Conservation (phyloP, 2,113 vertebrate genomes). For the Cynoglossus semilaevis region DNA sequence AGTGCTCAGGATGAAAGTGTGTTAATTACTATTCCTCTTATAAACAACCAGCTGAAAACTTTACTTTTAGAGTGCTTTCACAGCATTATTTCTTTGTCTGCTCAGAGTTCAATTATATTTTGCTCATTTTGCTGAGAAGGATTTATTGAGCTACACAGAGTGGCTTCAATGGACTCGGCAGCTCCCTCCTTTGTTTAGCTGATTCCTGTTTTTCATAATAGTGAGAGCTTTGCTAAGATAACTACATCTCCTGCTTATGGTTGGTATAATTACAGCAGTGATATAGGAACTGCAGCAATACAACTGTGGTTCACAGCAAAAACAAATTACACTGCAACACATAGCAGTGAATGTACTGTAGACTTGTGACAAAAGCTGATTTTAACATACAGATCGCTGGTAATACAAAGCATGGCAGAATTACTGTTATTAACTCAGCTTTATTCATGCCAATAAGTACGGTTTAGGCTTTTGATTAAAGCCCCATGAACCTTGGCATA, state of each 20-base stretch:
- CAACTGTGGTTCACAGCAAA: too few relatives aligned
- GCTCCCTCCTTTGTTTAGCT: constrained; percentile 28
- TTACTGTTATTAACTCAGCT: too few relatives aligned
- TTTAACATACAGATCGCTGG: too few relatives aligned
- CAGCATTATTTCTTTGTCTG: constrained; percentile 21
- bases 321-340: too few relatives aligned
- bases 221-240: constrained; percentile 11
- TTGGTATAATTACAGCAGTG: not conserved
- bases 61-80: constrained; percentile 11
- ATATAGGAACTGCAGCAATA: not conserved
- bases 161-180: constrained; percentile 18
- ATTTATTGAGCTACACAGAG: constrained; percentile 30
- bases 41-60: constrained; percentile 26
- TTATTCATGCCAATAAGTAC: too few relatives aligned
- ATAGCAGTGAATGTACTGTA: not conserved
- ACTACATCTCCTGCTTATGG: not conserved
- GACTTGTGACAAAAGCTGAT: too few relatives aligned
- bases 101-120: constrained; percentile 33
- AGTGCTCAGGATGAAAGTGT: not conserved
- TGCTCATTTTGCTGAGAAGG: constrained; percentile 29
- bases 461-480: too few relatives aligned
- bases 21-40: constrained; percentile 14
- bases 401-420: too few relatives aligned
- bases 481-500: too few relatives aligned
- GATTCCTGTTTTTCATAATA: constrained; percentile 23